Evolutionary conservation across 2,113 vertebrate genomes (phyloP).

Genomic region (Neoarius graeffei): DNA sequence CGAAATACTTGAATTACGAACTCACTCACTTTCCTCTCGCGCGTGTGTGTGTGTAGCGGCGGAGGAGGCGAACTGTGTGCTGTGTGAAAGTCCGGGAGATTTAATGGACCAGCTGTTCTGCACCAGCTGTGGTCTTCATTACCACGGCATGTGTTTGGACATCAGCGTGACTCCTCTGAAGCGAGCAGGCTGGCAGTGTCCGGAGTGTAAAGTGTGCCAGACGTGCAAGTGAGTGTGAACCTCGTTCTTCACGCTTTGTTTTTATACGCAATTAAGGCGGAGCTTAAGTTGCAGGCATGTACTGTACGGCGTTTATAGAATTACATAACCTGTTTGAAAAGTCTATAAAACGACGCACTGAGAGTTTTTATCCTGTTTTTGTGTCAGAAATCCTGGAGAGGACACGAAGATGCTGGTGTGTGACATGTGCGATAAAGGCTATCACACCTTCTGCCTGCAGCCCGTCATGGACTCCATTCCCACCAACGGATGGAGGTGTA

Average conservation of each 20-base stretch:
- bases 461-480: conserved; percentile 94
- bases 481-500: conserved; percentile 97
- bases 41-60: conserved; percentile 69
- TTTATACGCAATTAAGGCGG: not conserved
- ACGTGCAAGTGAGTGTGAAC: conserved; percentile 93
- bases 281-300: no score
- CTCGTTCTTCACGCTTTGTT: not conserved
- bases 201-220: conserved; percentile 99
- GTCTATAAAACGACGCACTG: no score
- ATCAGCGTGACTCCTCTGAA: conserved; percentile 93
- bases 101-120: conserved; percentile 97
- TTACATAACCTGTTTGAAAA: no score
- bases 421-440: conserved; percentile 98
- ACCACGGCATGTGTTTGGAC: conserved; percentile 97
- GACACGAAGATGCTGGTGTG: conserved; percentile 99
- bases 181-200: conserved; percentile 98
- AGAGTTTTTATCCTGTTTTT: not conserved
- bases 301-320: no score
- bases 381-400: conserved; percentile 91
- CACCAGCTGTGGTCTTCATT: conserved; percentile 98
- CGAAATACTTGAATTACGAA: not conserved
- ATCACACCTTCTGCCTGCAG: conserved; percentile 98
- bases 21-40: not conserved
- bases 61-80: conserved; percentile 91
- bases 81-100: conserved; percentile 97